These are phyloP conservation scores for Cyclura pinguis DNA, from an alignment of 2,797 vertebrate species.

Conservation along the genomic window DNA sequence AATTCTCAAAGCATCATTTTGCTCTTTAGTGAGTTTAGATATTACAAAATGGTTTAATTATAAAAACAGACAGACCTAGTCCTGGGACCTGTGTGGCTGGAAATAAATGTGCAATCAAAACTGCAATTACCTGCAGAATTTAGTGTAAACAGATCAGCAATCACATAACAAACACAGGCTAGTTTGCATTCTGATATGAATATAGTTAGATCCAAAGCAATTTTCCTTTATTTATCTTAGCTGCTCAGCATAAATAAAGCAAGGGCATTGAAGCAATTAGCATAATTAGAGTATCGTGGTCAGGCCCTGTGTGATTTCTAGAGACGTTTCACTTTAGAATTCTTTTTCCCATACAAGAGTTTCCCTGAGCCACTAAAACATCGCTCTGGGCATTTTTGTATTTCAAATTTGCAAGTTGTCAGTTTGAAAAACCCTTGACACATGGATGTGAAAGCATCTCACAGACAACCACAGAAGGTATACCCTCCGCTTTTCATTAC, in stretches of 20 bases:
- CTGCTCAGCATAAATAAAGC: slow-evolving; percentile 99
- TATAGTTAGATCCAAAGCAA: slow-evolving; percentile 99
- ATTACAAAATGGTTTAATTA: slow-evolving; percentile 96
- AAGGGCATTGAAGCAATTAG: slow-evolving; percentile 99
- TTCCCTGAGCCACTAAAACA: slow-evolving; percentile 85
- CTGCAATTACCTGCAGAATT: slow-evolving; percentile 99
- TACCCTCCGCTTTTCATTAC: slow-evolving; percentile 86
- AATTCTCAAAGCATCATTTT: slow-evolving; percentile 87
- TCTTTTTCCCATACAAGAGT: slow-evolving; percentile 83
- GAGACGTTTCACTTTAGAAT: slow-evolving; percentile 87
- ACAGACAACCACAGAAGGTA: slow-evolving; percentile 83
- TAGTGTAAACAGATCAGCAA: slow-evolving; percentile 99
- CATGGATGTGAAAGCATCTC: slow-evolving; percentile 83
- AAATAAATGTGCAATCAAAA: slow-evolving; percentile 99
- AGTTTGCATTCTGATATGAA: slow-evolving; percentile 99
- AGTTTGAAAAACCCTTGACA: slow-evolving; percentile 88
- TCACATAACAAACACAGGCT: slow-evolving; percentile 95
- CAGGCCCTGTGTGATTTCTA: slow-evolving; percentile 96
- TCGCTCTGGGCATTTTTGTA: slow-evolving; percentile 88
- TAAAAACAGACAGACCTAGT: slow-evolving; percentile 93
- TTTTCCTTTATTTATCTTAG: slow-evolving; percentile 99
- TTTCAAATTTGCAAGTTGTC: slow-evolving; percentile 89
- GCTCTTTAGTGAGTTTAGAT: slow-evolving; percentile 88
- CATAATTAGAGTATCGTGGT: slow-evolving; percentile 99
- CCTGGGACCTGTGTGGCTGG: slow-evolving; percentile 90